Base-by-base conservation (phyloP, 2,113 vertebrate genomes). In the Gymnocephalus cernua region DNA sequence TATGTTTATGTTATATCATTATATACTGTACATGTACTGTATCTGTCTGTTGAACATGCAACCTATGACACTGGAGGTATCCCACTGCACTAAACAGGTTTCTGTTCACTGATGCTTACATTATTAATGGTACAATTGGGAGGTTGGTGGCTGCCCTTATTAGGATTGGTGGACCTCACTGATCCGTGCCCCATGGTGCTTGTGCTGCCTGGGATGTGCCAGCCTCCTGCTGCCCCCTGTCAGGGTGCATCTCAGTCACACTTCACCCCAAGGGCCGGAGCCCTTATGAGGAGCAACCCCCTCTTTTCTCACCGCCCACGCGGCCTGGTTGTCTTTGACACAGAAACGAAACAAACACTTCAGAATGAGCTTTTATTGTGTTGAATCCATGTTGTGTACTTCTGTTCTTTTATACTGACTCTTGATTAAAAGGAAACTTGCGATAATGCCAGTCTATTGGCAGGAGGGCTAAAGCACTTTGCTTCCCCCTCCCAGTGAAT, bases 291-390 rank as follows among this genome's bases (percentile, higher is more conserved):
- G 91, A 92, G 62, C 74, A 83, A 87, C 91, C 92, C 94, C 78
- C 93, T 91, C 91, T 74, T 93, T 89, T 80, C 85, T 87, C 92
- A 93, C 95, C 94, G 95, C 94, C 89, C 94, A 94, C 95, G 94
- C 96, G 95, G 96, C 96, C 96, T 95, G 94, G 94, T 96, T 95
- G 96, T 96, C 95, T 97, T 96, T 96, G 14, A 64, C 95, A 93
- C 95, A 94, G 93, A 93, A 93, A 95, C 29, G 87, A 96, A 95
- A 95, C 95, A 95, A 95, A 74, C 72, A 47, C 67, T 58, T 63
- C 44, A 59, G 53, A 54, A 21, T 84, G 79, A 91, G 85, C 92
- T 91, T 89, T 75, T 77, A 51, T 63, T 56, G 70, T 70, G 65
- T 29, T 59, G 45, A 23, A 75, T 57, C 15, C 56, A 15, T 79